Base-by-base conservation (phyloP, 2,888 invertebrate species). In the Tanaodytes sp. region DNA sequence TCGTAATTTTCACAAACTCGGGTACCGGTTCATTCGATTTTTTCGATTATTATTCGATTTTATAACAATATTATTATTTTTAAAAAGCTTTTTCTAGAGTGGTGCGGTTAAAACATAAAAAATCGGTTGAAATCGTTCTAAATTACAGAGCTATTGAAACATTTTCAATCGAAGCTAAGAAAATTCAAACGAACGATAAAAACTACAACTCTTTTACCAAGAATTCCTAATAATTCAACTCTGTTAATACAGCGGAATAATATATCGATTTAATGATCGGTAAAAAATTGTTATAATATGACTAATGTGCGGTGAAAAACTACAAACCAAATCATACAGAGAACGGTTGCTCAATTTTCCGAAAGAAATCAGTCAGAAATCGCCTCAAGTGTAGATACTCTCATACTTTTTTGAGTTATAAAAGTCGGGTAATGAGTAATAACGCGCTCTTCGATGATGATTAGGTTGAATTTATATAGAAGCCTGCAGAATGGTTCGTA, bases 1-100 rank as follows among this genome's bases (percentile, higher is more conserved):
- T 57, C 57, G 57, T 64, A 64, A 64, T 64, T 64, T 37, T 49
- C 55, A 42, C 55, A 30, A 42, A 19, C 33, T 55, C 30, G 49
- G 46, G 46, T 55, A 54, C 40, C 15, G 16, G 46, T 27, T 52
- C 43, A 37, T 45, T 11, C 27, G 54, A 39, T 19, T 27, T 31
- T 20, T 20, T n/a, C n/a, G n/a, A n/a, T n/a, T n/a, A n/a, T n/a
- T n/a, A n/a, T n/a, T n/a, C n/a, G n/a, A n/a, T n/a, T n/a, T n/a
- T n/a, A n/a, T n/a, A n/a, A n/a, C n/a, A n/a, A n/a, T n/a, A n/a
- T n/a, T n/a, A n/a, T n/a, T n/a, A n/a, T n/a, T n/a, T n/a, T n/a
- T n/a, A n/a, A n/a, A n/a, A n/a, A n/a, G n/a, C n/a, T n/a, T n/a
- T n/a, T n/a, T n/a, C 27, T 9, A 27, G 5, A 9, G 27, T 6